Percentiles rank a stretch among this genome's conserved stretches.
Conservation (phyloP, 2,113 vertebrate genomes). For the Bufo bufo region DNA sequence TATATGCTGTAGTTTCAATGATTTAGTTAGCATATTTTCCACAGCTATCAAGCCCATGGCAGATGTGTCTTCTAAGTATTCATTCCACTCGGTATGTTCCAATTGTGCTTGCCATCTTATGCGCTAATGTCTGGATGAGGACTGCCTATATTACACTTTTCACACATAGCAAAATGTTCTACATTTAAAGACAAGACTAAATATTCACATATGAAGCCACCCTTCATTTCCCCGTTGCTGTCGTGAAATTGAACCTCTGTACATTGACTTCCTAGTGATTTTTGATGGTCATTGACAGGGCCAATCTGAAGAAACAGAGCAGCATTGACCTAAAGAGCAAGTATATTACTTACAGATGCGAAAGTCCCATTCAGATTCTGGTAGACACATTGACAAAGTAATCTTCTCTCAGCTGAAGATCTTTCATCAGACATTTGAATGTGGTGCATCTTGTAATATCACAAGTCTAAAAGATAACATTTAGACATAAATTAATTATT, state of each 20-base stretch:
- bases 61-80: neutral
- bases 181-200: too few species aligned
- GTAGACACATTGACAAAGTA: slow-evolving; percentile 85
- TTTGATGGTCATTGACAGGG: too few species aligned
- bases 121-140: neutral
- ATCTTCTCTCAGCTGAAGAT: slow-evolving; percentile 72
- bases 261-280: too few species aligned
- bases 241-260: too few species aligned
- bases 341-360: slow-evolving; percentile 76
- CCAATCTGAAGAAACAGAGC: too few species aligned
- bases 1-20: neutral
- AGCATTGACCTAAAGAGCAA: neutral
- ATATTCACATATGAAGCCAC: too few species aligned
- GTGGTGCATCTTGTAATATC: slow-evolving; percentile 74
- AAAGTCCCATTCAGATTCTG: slow-evolving; percentile 88
- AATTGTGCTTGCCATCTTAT: neutral
- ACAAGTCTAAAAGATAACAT: slow-evolving; percentile 76
- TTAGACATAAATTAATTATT: neutral
- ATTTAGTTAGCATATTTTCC: slow-evolving; percentile 4
- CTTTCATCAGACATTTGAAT: slow-evolving; percentile 81
- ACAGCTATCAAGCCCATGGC: neutral
- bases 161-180: too few species aligned
- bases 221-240: too few species aligned
- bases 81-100: neutral
- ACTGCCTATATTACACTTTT: neutral